Conservation (phyloP, 2,888 invertebrate species). For the Hesperia comma region DNA sequence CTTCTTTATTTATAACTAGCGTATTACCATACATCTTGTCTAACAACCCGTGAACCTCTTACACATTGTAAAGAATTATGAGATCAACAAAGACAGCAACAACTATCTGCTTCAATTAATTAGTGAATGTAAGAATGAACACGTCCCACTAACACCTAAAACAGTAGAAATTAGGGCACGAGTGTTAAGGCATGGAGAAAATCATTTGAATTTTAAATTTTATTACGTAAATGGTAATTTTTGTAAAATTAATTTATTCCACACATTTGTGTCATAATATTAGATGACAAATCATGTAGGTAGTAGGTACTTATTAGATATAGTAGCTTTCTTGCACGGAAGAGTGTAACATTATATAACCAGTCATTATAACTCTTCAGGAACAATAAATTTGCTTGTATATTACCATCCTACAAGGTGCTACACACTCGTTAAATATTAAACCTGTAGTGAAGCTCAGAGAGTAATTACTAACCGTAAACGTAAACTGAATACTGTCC, state of each 20-base stretch:
- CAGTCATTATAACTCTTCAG: neutral
- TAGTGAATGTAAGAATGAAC: neutral
- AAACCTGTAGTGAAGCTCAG: neutral
- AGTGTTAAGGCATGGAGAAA: too few species aligned
- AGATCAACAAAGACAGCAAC: constrained; percentile 13
- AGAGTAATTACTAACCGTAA: constrained; percentile 46
- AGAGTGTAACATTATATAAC: neutral
- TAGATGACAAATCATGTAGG: neutral
- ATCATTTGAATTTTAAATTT: too few species aligned
- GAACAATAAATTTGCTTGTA: neutral
- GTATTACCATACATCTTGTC: constrained; percentile 14
- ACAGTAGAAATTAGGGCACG: neutral
- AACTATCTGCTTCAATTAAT: constrained; percentile 3
- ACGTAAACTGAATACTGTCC: constrained; percentile 70
- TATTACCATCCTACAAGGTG: too few species aligned
- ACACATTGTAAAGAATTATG: constrained; percentile 4
- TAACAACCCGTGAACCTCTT: constrained; percentile 19
- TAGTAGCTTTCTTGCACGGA: neutral
- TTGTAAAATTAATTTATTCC: too few species aligned
- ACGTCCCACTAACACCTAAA: neutral
- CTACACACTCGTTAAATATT: neutral
- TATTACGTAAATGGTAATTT: too few species aligned
- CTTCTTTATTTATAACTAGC: constrained; percentile 1
- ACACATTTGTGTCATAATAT: neutral
- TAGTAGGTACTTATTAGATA: neutral